phyloP scores from a whole-genome alignment of 2,888 invertebrate species.

The Andricus curvator region DNA sequence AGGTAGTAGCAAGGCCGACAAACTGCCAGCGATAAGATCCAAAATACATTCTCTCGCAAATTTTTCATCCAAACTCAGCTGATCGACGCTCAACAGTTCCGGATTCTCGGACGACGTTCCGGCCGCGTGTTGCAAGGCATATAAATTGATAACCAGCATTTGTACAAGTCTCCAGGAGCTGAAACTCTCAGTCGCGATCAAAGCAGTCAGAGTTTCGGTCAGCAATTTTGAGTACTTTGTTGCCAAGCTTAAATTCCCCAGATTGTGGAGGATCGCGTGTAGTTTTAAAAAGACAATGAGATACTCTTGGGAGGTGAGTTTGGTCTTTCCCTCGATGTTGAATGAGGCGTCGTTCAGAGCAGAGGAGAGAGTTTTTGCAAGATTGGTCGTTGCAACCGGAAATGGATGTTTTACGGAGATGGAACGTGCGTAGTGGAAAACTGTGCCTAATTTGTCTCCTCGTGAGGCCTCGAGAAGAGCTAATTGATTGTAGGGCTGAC shows the following conservation, averaged over 20 bases:
- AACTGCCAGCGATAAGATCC: slow-evolving; percentile 83
- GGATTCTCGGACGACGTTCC: slow-evolving; percentile 74
- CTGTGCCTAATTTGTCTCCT: slow-evolving; percentile 89
- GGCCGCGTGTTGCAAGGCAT: slow-evolving; percentile 83
- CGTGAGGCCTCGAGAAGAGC: slow-evolving; percentile 90
- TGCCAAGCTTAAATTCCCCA: slow-evolving; percentile 82
- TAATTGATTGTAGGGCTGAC: slow-evolving; percentile 94
- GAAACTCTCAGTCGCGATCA: slow-evolving; percentile 89
- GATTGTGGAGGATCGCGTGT: slow-evolving; percentile 81
- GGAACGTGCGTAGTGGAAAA: slow-evolving; percentile 92
- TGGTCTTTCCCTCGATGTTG: slow-evolving; percentile 77
- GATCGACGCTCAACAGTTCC: slow-evolving; percentile 77
- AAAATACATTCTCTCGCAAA: slow-evolving; percentile 81
- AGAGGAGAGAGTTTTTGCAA: slow-evolving; percentile 85
- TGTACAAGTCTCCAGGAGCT: slow-evolving; percentile 87
- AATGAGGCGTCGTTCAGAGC: slow-evolving; percentile 78
- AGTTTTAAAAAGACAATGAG: slow-evolving; percentile 82
- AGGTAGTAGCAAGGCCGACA: slow-evolving; percentile 86
- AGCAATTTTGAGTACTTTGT: slow-evolving; percentile 83
- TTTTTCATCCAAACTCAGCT: slow-evolving; percentile 82
- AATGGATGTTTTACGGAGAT: slow-evolving; percentile 89
- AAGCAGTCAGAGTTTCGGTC: slow-evolving; percentile 85
- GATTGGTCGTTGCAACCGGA: slow-evolving; percentile 89
- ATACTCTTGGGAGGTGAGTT: slow-evolving; percentile 82
- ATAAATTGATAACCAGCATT: slow-evolving; percentile 89